Evolutionary conservation across 2,113 vertebrate genomes (phyloP).

Genomic region (Tringa solitaria): DNA sequence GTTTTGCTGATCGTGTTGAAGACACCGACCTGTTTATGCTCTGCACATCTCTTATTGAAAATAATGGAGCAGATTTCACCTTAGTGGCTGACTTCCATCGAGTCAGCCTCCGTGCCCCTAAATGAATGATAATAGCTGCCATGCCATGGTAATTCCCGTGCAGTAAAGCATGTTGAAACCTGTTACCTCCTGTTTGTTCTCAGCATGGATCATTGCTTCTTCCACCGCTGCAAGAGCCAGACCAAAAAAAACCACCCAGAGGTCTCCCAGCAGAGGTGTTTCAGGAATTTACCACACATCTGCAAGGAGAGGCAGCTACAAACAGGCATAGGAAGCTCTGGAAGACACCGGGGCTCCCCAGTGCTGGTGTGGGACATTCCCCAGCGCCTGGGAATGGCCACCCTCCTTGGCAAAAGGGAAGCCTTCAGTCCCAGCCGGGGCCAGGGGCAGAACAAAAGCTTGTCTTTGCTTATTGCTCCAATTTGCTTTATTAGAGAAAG

Average conservation of each 20-base stretch:
- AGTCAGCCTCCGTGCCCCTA: not conserved
- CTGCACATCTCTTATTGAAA: not conserved
- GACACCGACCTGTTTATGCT: not conserved
- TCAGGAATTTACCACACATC: not conserved
- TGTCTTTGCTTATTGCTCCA: not conserved
- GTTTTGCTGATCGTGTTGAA: not conserved
- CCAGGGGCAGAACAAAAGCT: not conserved
- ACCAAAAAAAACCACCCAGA: not conserved
- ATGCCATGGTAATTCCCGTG: not conserved
- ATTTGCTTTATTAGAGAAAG: not conserved
- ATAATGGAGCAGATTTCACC: constrained; percentile 3
- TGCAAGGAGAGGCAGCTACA: not conserved
- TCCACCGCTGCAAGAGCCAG: not conserved
- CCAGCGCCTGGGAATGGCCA: not conserved
- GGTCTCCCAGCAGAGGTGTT: not conserved
- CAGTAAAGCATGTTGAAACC: constrained; percentile 29
- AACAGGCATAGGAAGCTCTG: not conserved
- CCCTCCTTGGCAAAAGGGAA: not conserved
- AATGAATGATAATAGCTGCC: not conserved
- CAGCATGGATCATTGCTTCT: constrained; percentile 42
- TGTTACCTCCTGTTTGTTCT: constrained; percentile 33
- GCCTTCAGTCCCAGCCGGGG: not conserved
- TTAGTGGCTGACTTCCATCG: not conserved
- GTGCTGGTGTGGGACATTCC: rapidly evolving
- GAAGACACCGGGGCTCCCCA: not conserved